Base-by-base conservation (phyloP, 2,888 invertebrate genomes). In the Caenorhabditis plicata region DNA sequence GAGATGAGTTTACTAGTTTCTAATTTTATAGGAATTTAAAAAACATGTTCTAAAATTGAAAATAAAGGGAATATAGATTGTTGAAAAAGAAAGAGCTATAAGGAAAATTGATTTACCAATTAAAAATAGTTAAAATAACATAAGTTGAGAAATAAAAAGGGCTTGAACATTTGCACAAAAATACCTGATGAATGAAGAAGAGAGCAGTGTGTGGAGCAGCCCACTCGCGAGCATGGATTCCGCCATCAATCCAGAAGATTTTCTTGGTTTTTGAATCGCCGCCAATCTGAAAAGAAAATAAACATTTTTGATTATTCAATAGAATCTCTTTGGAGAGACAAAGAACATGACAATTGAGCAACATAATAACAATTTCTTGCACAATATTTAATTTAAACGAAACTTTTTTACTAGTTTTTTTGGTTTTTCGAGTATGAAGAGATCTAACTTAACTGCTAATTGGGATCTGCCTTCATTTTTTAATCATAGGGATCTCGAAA, bases 171-270 rank as follows among this genome's bases (percentile, higher is more conserved):
- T 7, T 7, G 33, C 31, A 29, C 27, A 15, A 25, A 36, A 9
- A 19, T 35, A 74, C 77, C 69, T 80, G 75, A 64, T 80, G 73
- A 36, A 80, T 80, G 46, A 81, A 79, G 52, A 75, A 81, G 4
- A 80, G 57, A 1, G 80, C 78, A 1, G 77, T 77, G 50, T 79
- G 80, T 2, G 78, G 75, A 13, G 80, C 75, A 2, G 80, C 78
- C 80, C 80, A 80, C 48, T 80, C 79, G 26, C 79, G 46, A 3
- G 77, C 75, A 55, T 79, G 78, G 26, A 75, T 80, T 2, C 77
- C 77, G 1, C 75, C 80, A 53, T 80, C 80, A 23, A 80, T 75
- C 80, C 80, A 80, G 61, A 80, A 74, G 1, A 74, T 67, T 22
- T 73, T 67, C 45, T 78, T 78, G 25, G 56, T 65, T 8, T 58